phyloP scores from a whole-genome alignment of 2,888 invertebrate species.

The Platycnemis pennipes region DNA sequence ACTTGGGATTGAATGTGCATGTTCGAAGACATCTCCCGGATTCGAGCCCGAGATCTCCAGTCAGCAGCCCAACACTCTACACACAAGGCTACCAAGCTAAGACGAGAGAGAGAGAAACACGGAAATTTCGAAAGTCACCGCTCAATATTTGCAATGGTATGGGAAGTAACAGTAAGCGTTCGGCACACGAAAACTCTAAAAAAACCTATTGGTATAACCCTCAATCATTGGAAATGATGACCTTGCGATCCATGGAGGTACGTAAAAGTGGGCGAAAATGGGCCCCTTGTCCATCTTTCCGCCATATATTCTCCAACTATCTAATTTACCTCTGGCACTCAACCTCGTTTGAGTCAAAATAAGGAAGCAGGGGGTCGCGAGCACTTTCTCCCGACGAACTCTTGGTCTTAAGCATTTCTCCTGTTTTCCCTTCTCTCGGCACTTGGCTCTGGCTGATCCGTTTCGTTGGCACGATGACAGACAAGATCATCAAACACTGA shows the following conservation, averaged over 20 bases:
- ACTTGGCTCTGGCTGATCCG: background rate
- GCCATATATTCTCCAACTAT: background rate
- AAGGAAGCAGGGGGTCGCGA: background rate
- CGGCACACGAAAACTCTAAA: too few relatives aligned
- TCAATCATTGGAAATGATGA: background rate
- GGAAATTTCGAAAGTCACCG: too few relatives aligned
- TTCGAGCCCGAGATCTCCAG: too few relatives aligned
- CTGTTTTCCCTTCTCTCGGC: background rate
- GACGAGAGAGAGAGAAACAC: too few relatives aligned
- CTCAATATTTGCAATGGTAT: too few relatives aligned
- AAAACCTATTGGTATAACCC: too few relatives aligned
- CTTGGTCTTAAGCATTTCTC: background rate
- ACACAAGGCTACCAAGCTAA: too few relatives aligned
- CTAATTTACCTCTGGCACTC: background rate
- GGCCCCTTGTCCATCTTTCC: background rate
- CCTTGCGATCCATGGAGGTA: background rate
- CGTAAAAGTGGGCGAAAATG: background rate
- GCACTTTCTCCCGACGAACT: background rate
- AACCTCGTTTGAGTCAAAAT: background rate
- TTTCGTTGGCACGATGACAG: background rate
- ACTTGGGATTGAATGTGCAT: too few relatives aligned
- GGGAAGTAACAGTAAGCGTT: too few relatives aligned
- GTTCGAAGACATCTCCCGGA: too few relatives aligned
- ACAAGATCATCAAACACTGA: background rate
- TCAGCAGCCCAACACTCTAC: too few relatives aligned